A percentile compares a stretch with the other conserved stretches of the same genome.
Evolutionary conservation across 1,140 invertebrate species (phyloP).

Genomic region (Halictus rubicundus): DNA sequence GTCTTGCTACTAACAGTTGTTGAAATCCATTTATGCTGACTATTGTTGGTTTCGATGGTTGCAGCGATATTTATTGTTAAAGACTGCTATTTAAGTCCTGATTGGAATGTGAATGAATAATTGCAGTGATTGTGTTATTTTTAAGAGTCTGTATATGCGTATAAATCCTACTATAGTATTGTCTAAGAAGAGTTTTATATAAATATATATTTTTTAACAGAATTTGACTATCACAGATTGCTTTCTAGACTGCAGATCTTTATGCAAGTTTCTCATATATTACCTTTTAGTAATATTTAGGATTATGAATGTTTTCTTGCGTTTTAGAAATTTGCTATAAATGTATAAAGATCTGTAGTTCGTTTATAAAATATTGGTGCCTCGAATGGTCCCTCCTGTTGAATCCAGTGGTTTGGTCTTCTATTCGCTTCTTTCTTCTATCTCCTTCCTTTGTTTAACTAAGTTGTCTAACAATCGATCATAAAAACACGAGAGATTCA

Average conservation of each 20-base stretch:
- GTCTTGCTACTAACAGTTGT: not conserved
- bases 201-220: conserved; percentile 42
- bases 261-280: too few species aligned
- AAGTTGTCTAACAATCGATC: too few species aligned
- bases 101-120: not conserved
- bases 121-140: not conserved
- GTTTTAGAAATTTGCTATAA: too few species aligned
- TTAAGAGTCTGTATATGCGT: not conserved
- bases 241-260: too few species aligned
- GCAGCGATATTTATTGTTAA: conserved; percentile 17
- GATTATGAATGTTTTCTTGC: too few species aligned
- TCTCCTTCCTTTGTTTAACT: too few species aligned
- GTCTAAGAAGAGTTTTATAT: conserved; percentile 27
- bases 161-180: not conserved
- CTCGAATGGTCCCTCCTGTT: not conserved
- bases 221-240: too few species aligned
- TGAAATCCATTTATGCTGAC: conserved; percentile 4
- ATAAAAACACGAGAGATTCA: too few species aligned
- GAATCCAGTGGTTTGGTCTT: not conserved
- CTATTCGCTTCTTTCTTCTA: not conserved
- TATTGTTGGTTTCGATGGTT: not conserved
- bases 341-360: too few species aligned
- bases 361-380: too few species aligned
- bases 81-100: conserved; percentile 24
- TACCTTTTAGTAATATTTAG: too few species aligned